Conservation (phyloP, 2,797 vertebrate genomes). For the Lepus oiostolus region DNA sequence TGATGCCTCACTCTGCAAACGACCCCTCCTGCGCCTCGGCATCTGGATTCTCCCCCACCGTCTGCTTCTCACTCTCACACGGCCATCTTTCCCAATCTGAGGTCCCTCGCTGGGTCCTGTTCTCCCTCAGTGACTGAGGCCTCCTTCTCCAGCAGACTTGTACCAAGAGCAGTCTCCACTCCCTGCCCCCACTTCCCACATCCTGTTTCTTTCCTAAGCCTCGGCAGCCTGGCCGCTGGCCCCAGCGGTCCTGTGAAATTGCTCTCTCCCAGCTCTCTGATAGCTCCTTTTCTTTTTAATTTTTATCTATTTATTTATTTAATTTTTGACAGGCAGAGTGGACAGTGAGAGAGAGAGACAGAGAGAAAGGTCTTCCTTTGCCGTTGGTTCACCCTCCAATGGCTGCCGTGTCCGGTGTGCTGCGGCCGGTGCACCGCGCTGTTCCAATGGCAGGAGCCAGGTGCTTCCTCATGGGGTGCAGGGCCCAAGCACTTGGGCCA, state of each 20-base stretch:
- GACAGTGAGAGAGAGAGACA: too few species aligned
- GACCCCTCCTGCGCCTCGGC: accelerated
- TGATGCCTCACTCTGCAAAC: background rate
- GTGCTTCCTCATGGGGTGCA: too few species aligned
- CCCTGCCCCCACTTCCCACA: background rate
- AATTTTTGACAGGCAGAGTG: too few species aligned
- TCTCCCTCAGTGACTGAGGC: background rate
- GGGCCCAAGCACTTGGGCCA: too few species aligned
- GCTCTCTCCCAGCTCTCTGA: background rate
- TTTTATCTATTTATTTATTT: too few species aligned
- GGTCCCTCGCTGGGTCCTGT: background rate
- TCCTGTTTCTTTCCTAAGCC: background rate
- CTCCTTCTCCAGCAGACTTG: background rate
- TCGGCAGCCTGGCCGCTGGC: background rate
- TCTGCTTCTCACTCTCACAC: background rate
- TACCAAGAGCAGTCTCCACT: background rate
- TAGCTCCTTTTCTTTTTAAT: background rate
- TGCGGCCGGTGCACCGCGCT: too few species aligned
- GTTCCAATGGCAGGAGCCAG: too few species aligned
- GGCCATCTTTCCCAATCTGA: background rate
- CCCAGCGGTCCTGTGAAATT: background rate
- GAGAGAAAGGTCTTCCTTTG: too few species aligned
- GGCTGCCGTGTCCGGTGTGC: too few species aligned
- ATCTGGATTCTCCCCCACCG: too few species aligned
- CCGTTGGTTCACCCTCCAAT: too few species aligned